These are phyloP conservation scores for Noctua pronuba DNA, from an alignment of 2,888 invertebrate genomes.

Conservation along the genomic window DNA sequence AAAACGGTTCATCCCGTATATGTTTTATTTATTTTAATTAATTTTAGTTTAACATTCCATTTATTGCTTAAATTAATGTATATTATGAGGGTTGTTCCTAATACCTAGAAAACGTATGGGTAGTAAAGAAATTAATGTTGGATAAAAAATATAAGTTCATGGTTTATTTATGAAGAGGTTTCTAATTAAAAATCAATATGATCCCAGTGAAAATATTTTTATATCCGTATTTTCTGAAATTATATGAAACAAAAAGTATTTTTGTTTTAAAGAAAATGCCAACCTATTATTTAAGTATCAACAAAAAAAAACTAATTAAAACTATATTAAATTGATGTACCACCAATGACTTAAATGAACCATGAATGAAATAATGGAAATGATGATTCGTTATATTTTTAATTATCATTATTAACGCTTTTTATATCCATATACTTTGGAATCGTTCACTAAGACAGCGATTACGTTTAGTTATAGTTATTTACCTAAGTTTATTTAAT, in stretches of 20 bases:
- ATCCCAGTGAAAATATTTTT: conserved; percentile 21
- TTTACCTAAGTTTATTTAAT: conserved; percentile 57
- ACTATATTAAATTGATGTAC: not conserved
- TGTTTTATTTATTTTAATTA: conserved; percentile 77
- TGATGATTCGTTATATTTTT: conserved; percentile 67
- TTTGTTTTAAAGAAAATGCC: not conserved
- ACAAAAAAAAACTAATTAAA: not conserved
- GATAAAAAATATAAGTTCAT: conserved; percentile 54
- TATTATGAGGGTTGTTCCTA: conserved; percentile 86
- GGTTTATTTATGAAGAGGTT: conserved; percentile 48
- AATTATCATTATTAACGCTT: conserved; percentile 69
- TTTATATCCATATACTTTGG: conserved; percentile 67
- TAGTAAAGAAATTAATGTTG: conserved; percentile 67
- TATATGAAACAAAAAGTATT: not conserved
- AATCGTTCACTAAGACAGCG: conserved; percentile 67
- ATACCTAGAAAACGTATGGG: conserved; percentile 76
- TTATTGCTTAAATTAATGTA: conserved; percentile 78
- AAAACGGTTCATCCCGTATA: conserved; percentile 62
- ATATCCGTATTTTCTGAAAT: not conserved
- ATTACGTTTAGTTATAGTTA: conserved; percentile 58
- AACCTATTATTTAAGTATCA: not conserved
- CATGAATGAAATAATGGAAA: conserved; percentile 60
- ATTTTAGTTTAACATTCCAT: conserved; percentile 78
- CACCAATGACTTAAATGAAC: conserved; percentile 33
- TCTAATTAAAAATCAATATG: not conserved